Percentiles rank a stretch among this genome's conserved stretches.
Conservation (phyloP, 2,113 vertebrate genomes). For the Podilymbus podiceps region DNA sequence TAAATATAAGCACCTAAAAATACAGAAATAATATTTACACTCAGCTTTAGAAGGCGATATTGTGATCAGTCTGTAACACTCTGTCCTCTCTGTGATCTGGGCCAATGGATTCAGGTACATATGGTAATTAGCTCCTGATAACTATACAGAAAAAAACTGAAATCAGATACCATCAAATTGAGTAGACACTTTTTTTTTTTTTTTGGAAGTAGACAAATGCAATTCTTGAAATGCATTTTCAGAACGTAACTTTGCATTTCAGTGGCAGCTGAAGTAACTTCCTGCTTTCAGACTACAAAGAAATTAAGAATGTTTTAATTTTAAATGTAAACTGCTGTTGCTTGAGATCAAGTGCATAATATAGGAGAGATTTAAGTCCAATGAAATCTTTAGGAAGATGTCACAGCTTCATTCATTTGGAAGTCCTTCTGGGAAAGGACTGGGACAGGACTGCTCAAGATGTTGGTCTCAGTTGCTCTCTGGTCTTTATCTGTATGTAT, state of each 20-base stretch:
- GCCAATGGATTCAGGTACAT: neutral
- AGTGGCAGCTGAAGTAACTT: neutral
- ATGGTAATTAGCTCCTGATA: neutral
- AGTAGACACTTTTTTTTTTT: neutral
- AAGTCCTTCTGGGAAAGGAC: neutral
- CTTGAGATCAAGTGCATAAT: neutral
- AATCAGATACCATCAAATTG: neutral
- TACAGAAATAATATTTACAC: neutral
- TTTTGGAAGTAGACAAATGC: neutral
- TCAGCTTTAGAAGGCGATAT: neutral
- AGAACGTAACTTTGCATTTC: neutral
- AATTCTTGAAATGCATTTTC: neutral
- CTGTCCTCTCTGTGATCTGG: neutral
- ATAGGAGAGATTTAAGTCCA: neutral
- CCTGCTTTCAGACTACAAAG: neutral
- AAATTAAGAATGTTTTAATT: neutral
- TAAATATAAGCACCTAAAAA: constrained; percentile 7
- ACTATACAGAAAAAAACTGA: neutral
- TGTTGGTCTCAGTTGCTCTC: neutral
- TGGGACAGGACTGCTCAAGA: neutral
- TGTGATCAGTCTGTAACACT: neutral
- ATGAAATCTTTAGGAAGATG: neutral
- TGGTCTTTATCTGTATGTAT: neutral
- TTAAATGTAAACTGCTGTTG: neutral
- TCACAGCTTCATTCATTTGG: neutral